These are phyloP conservation scores for Loris lydekkerianus DNA, from an alignment of 2,797 vertebrate species.

Conservation along the genomic window DNA sequence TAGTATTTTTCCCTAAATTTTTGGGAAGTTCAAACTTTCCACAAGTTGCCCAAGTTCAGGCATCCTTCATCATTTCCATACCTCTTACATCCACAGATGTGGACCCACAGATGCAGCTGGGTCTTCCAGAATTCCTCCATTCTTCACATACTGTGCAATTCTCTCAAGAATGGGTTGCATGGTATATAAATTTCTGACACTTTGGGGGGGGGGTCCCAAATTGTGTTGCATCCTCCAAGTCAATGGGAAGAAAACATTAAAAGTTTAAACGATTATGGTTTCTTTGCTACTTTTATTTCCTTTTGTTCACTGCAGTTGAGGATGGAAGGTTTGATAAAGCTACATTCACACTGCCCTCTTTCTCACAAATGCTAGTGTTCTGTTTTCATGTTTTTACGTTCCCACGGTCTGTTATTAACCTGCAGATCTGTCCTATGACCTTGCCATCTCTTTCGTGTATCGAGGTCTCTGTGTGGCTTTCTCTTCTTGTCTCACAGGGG, in stretches of 20 bases:
- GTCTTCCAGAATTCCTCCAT: not conserved
- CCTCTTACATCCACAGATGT: no score
- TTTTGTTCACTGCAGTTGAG: not conserved
- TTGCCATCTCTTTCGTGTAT: not conserved
- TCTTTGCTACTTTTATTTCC: not conserved
- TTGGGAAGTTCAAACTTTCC: no score
- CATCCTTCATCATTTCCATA: not conserved
- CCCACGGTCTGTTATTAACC: not conserved
- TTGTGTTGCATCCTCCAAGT: not conserved
- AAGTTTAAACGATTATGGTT: not conserved
- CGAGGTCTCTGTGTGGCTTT: not conserved
- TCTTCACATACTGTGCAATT: not conserved
- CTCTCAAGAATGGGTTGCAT: not conserved
- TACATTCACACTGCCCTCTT: not conserved
- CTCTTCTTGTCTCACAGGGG: not conserved
- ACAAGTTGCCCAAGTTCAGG: no score
- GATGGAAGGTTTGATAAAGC: not conserved
- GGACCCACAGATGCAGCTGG: not conserved
- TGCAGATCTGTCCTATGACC: not conserved
- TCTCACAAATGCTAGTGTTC: not conserved
- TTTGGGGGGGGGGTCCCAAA: not conserved
- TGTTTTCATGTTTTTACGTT: not conserved
- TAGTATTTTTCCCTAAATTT: not conserved
- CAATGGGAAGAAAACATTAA: not conserved
- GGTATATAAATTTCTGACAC: not conserved